Conservation (phyloP, 2,113 vertebrate genomes). For the Malurus melanocephalus region DNA sequence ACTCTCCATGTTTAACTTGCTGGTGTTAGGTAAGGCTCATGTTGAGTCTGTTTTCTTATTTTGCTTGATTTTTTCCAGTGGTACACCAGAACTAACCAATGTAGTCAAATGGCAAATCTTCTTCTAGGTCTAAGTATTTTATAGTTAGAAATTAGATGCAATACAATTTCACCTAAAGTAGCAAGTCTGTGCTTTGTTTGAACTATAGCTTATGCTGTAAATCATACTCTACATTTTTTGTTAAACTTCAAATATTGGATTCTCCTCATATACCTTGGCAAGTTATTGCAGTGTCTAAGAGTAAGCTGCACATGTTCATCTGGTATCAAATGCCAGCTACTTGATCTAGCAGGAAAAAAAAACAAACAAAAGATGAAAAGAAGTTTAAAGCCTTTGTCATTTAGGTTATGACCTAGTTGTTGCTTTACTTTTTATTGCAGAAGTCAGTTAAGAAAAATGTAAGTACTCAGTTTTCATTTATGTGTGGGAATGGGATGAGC, state of each 20-base stretch:
- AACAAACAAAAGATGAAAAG: neutral
- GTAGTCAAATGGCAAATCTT: neutral
- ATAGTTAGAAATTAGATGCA: neutral
- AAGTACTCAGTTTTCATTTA: neutral
- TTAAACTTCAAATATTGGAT: neutral
- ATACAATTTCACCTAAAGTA: neutral
- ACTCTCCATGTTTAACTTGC: neutral
- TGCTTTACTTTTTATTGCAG: slow-evolving; percentile 7
- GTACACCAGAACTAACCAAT: neutral
- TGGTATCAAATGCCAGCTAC: neutral
- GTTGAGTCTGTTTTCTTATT: neutral
- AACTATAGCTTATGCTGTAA: neutral
- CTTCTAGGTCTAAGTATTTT: neutral
- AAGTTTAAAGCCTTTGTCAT: neutral
- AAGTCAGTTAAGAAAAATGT: neutral
- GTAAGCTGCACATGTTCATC: neutral
- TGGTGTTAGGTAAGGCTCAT: neutral
- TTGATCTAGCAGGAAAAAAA: slow-evolving; percentile 3
- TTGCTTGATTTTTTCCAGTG: neutral
- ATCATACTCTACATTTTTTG: neutral
- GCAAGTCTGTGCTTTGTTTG: neutral
- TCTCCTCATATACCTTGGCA: neutral
- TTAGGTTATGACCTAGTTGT: slow-evolving; percentile 7
- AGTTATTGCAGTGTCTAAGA: neutral
- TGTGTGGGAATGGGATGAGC: neutral